A percentile compares a stretch with the other conserved stretches of the same genome.
These are phyloP conservation scores for Camelus bactrianus DNA, from an alignment of 2,113 vertebrate species.

Conservation along the genomic window DNA sequence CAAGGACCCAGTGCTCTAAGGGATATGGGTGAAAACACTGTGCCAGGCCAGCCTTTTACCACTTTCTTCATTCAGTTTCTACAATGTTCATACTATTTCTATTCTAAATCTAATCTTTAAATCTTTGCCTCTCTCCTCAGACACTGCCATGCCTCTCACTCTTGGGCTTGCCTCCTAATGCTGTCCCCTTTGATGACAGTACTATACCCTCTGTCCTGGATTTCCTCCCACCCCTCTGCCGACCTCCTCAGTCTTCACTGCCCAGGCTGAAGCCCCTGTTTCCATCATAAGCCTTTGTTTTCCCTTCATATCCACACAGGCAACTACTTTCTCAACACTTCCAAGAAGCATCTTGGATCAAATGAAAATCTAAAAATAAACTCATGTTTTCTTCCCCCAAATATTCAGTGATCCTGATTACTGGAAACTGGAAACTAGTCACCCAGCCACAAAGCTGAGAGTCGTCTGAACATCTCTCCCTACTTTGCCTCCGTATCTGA, in stretches of 20 bases:
- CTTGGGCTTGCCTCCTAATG: too few relatives aligned
- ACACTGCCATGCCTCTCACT: too few relatives aligned
- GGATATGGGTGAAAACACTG: neutral
- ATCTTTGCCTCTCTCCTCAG: neutral
- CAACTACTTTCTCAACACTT: neutral
- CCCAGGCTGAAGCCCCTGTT: neutral
- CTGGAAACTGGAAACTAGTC: neutral
- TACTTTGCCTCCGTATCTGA: too few relatives aligned
- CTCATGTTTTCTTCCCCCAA: neutral
- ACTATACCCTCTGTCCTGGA: neutral
- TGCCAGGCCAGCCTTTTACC: neutral
- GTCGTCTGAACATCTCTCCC: too few relatives aligned
- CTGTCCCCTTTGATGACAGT: neutral
- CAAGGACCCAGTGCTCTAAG: neutral
- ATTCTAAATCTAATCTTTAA: neutral
- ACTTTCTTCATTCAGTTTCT: neutral
- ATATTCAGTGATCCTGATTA: neutral
- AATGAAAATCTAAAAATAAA: neutral
- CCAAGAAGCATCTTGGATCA: neutral
- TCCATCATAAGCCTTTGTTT: neutral
- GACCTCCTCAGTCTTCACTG: fast-evolving
- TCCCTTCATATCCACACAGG: neutral
- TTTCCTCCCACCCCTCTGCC: neutral
- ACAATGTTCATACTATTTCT: neutral
- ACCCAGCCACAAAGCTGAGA: too few relatives aligned